Evolutionary conservation across 1,140 invertebrate genomes (phyloP), one percentile per base, ranked within the genome.

Genomic region (Helicoverpa armigera): DNA sequence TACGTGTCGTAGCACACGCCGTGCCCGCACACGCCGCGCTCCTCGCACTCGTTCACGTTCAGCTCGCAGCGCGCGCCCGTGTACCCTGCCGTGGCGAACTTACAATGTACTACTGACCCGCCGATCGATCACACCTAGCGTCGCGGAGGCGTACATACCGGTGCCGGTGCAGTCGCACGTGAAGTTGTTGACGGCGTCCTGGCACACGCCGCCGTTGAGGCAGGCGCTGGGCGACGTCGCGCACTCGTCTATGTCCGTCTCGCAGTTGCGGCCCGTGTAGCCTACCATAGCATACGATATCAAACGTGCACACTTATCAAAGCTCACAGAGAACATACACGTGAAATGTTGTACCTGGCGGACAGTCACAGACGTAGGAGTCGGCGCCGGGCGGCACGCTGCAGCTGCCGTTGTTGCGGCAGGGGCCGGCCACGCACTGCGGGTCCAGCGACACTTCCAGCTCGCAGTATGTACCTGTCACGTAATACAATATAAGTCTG

Each of bases 31-130:
- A 98, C 97, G 85, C 96, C 96, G 43, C 95, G 89, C 69, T 95
- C 94, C 83, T 92, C 93, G 94, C 98, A 99, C 92, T 99, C 98
- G 93, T 99, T 97, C 77, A 98, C 97, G 90, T 99, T 98, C 2
- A 96, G 94, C 89, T 98, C 97, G 93, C 98, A 99, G 60, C 97
- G 96, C 12, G 92, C 87, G 14, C 98, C 98, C 74, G 95, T 96
- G 92, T 98, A 99, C 13, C 98, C 97, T 91, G 84, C 48, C 5
- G 13, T 11, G 50, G 11, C 10, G n/a, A 13, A 1, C 35, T 3
- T 35, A 35, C 35, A 23, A 2, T 23, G 23, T 23, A 23, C 23
- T 23, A 23, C 23, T 23, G 23, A 23, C 23, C 23, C 23, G 23
- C 23, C 23, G 23, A 23, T 23, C 23, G 23, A 23, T 23, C 23